These are phyloP conservation scores for Trachops cirrhosus DNA, from an alignment of 2,797 vertebrate genomes.

Conservation along the genomic window DNA sequence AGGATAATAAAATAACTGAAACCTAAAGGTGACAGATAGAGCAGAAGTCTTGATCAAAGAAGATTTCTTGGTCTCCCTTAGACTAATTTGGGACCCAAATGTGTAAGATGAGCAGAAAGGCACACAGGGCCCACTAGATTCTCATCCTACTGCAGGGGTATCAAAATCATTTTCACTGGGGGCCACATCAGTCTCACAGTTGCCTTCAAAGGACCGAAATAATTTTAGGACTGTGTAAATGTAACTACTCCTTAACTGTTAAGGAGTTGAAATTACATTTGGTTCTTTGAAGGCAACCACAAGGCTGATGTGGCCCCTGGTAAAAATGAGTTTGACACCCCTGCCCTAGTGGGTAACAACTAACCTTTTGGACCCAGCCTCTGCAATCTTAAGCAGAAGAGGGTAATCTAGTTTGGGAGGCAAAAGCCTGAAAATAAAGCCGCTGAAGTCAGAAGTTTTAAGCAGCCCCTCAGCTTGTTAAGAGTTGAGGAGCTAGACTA, in stretches of 20 bases:
- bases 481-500: background rate
- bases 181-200: too few relatives aligned
- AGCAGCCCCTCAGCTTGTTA: background rate
- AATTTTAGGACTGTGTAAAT: too few relatives aligned
- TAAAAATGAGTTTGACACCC: too few relatives aligned
- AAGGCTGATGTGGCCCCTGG: too few relatives aligned
- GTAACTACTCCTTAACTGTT: too few relatives aligned
- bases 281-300: too few relatives aligned
- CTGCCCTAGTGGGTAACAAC: background rate
- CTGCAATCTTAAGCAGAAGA: background rate
- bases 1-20: conserved; percentile 26
- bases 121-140: background rate
- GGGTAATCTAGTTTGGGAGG: background rate
- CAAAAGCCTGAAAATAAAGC: conserved; percentile 37
- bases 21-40: background rate
- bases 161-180: too few relatives aligned
- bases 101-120: background rate
- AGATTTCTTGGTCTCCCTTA: background rate
- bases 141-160: background rate
- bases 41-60: conserved; percentile 16
- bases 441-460: conserved; percentile 42
- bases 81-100: background rate
- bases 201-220: too few relatives aligned
- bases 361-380: background rate
- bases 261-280: too few relatives aligned